Conservation (phyloP, 1,140 invertebrate genomes). For the Tetramorium parvispinum region DNA sequence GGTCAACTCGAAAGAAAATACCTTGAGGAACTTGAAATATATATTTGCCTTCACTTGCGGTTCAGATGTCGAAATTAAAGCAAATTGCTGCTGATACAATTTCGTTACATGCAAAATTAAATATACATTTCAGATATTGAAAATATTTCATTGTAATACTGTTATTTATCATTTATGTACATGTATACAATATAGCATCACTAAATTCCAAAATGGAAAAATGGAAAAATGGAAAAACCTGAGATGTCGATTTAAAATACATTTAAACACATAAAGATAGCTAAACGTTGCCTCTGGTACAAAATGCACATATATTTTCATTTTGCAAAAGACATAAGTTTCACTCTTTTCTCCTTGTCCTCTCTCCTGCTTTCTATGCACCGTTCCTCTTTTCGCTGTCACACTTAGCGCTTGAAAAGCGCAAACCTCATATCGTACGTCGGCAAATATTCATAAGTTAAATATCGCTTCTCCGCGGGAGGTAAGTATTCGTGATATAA, state of each 20-base stretch:
- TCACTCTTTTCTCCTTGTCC: background rate
- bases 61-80: background rate
- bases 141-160: background rate
- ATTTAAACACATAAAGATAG: constrained; percentile 4
- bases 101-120: background rate
- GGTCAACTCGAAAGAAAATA: background rate
- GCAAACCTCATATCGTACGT: constrained; percentile 82
- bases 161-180: background rate
- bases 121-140: background rate
- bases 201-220: background rate
- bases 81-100: background rate
- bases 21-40: background rate
- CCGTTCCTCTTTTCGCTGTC: background rate
- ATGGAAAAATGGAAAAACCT: no score
- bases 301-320: constrained; percentile 29
- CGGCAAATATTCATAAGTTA: constrained; percentile 83
- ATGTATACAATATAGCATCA: background rate
- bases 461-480: constrained; percentile 74
- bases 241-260: background rate
- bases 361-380: background rate
- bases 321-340: constrained; percentile 12
- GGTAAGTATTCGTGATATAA: constrained; percentile 68
- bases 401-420: constrained; percentile 77
- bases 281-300: background rate
- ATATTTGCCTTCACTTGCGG: background rate